Evolutionary conservation across 1,140 invertebrate species (phyloP).

Genomic region (Pinna nobilis): DNA sequence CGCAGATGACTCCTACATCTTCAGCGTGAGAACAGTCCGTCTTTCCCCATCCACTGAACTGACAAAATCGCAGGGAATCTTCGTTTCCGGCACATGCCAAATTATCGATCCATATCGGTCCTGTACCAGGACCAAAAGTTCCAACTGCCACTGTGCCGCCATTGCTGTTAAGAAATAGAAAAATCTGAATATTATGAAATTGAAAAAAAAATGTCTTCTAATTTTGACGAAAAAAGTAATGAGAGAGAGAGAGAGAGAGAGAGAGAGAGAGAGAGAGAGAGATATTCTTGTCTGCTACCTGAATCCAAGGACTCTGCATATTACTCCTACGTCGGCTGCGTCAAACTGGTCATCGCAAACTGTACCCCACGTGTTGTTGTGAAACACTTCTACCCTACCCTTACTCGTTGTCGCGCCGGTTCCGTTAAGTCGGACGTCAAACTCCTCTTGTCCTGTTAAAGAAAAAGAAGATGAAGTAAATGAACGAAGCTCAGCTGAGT

Average conservation of each 20-base stretch:
- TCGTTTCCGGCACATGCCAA: constrained; percentile 89
- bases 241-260: background rate
- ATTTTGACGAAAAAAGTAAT: background rate
- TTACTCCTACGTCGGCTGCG: constrained; percentile 50
- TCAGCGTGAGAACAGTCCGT: constrained; percentile 84
- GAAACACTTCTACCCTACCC: constrained; percentile 55
- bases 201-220: background rate
- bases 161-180: constrained; percentile 19
- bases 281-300: constrained; percentile 33
- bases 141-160: constrained; percentile 33
- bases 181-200: too few relatives aligned
- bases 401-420: constrained; percentile 19
- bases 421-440: constrained; percentile 19
- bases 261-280: background rate
- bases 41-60: constrained; percentile 86
- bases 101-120: constrained; percentile 89
- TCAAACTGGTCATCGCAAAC: constrained; percentile 61
- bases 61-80: constrained; percentile 81
- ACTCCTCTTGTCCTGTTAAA: constrained; percentile 8
- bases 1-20: constrained; percentile 88
- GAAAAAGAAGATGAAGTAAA: background rate
- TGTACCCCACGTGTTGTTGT: constrained; percentile 50
- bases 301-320: constrained; percentile 57
- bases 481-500: background rate
- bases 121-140: constrained; percentile 41